Evolutionary conservation across 1,140 invertebrate species (phyloP), one percentile per base, ranked within the genome.

Genomic region (Geopemphigus sp.): DNA sequence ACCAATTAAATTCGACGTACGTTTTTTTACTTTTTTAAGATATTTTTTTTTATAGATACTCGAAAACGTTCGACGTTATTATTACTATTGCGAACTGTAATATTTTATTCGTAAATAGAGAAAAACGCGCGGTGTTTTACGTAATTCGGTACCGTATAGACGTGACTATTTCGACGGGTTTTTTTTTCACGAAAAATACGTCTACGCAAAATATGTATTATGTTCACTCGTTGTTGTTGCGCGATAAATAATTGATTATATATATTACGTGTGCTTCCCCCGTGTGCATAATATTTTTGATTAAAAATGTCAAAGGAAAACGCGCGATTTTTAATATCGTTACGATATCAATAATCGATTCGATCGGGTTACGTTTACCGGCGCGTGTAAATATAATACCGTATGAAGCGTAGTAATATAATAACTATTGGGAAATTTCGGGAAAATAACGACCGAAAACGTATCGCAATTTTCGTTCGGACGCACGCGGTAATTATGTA

Each of bases 171-270:
- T 8, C 3, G 32, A 39, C 32, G 32, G 8, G 3, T 39, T 39
- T 39, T 39, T 8, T 39, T 39, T 39, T 39, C 8, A 3, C 32
- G 32, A 22, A n/a, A 3, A 74, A 8, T 32, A 11, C 45, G n/a
- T 57, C 32, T 39, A 11, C 24, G 26, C 56, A 74, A 74, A 74
- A 56, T 32, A 39, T 74, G n/a, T 14, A 22, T 24, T 54, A 59
- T 17, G 53, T 50, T 14, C 14, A 50, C 45, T 74, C 29, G 26
- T 50, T 14, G 47, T 74, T 74, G 54, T 74, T 74, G 54, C 72
- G 57, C 15, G 19, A 59, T 32, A n/a, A 56, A 74, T 74, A 39
- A 74, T 39, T 74, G 29, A 74, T 57, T 59, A 32, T 39, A 73
- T 29, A 29, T 54, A 54, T 17, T 17, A 19, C 53, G 15, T 50